Base-by-base conservation (phyloP, 2,797 vertebrate species). In the Rousettus madagascariensis region DNA sequence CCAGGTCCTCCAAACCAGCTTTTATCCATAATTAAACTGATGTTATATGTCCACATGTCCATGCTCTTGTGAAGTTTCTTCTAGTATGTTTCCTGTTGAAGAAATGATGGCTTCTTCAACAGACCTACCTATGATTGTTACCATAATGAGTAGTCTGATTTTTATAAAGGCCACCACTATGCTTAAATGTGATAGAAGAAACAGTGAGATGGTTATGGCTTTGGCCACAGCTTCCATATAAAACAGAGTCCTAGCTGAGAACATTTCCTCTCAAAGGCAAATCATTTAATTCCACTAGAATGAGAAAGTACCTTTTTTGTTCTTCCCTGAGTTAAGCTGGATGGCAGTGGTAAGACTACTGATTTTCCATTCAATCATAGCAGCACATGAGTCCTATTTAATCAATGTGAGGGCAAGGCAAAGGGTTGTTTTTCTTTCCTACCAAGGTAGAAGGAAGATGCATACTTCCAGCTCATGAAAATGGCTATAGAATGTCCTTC, bases 241-340 rank as follows among this genome's bases (percentile, higher is more conserved):
- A 98, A 90, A 61, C 79, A 95, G 97, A 98, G 97, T 97, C 96
- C 94, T 98, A 86, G 85, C 63, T 95, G 88, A 97, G 86, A 97
- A 86, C 77, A 97, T 91, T 84, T 68, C 51, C 66, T 87, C 71
- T 86, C 90, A 95, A 77, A 36, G 96, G 97, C 95, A 97, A 98
- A 98, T 98, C 91, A 98, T 97, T 97, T 97, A 97, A 98, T 98
- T 98, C 98, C 98, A 97, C 97, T 97, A 95, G 95, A 98, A 97
- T 96, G 97, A 98, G 97, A 97, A 98, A 97, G 94, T 95, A 72
- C 93, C 94, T 97, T 69, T 28, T 28, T 98, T 97, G 61, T 78
- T 49, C 17, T 88, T 72, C 30, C 95, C 94, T 53, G 22, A 97
- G 94, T 97, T 98, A 95, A 98, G 95, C 77, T 91, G 96, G 95